Evolutionary conservation across 2,113 vertebrate species (phyloP), one percentile per base, ranked within the genome.

Genomic region (Austrofundulus limnaeus): DNA sequence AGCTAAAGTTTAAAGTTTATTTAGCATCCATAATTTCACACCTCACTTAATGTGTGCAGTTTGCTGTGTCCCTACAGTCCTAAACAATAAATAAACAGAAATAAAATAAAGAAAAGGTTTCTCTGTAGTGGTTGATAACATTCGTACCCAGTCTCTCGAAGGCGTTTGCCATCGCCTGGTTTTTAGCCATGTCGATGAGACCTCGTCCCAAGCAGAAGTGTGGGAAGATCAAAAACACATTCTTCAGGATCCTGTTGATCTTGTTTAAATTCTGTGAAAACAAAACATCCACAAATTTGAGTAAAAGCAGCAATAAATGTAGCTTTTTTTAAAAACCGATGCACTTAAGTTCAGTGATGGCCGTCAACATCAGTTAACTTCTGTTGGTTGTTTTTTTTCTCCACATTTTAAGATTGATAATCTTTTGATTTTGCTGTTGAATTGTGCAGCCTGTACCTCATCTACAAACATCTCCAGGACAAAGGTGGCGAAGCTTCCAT

Each of bases 121-220:
- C 31, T 34, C 5, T 10, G 5, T 34, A 28, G 25, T 28, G 15
- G 19, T 0, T 1, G 17, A 55, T 39, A 13, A 5, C 31, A 9
- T 34, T 20, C 1, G 8, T 87, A 93, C 92, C 92, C 2, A 94
- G 85, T 60, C 90, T 91, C 79, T 91, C 78, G 11, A 92, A 90
- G 20, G 89, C 88, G 0, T 93, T 90, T 2, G 81, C 75, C 88
- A 92, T 90, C 24, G 92, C 92, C 79, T 94, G 93, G 83, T 92
- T 94, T 73, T 93, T 93, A 37, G 92, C 92, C 91, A 94, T 92
- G 81, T 93, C 93, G 10, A 94, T 93, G 66, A 94, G 91, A 31
- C 93, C 92, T 64, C 93, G 86, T 64, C 93, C 93, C 75, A 94
- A 74, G 62, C 92, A 93, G 90, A 93, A 94, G 64, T 94, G 93